phyloP scores from a whole-genome alignment of 53 echinoderm and acorn worm genomes.

The Echinometra lucunter region DNA sequence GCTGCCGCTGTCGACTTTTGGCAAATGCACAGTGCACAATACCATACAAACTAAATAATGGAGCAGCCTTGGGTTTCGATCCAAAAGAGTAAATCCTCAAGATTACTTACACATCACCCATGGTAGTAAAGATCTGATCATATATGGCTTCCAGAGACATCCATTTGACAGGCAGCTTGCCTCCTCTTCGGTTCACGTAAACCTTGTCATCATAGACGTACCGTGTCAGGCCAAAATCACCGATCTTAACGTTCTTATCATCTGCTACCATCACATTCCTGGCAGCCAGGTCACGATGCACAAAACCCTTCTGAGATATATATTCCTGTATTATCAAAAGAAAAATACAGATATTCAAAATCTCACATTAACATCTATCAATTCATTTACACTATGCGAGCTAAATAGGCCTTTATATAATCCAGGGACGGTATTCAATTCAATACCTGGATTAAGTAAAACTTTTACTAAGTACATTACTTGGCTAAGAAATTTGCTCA shows the following conservation, averaged over 20 bases:
- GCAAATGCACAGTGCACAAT: too few species aligned
- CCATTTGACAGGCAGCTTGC: conserved; percentile 95
- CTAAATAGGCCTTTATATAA: not conserved
- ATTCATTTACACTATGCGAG: not conserved
- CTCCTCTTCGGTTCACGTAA: conserved; percentile 90
- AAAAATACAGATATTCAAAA: not conserved
- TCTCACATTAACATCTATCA: not conserved
- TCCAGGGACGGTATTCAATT: too few species aligned
- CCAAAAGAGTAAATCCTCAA: conserved; percentile 10
- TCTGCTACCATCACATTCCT: conserved; percentile 93
- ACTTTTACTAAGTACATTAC: too few species aligned
- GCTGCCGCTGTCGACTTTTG: too few species aligned
- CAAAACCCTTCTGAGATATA: conserved; percentile 93
- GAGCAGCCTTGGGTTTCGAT: too few species aligned
- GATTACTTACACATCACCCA: conserved; percentile 88
- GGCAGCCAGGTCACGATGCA: conserved; percentile 95
- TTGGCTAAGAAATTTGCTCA: too few species aligned
- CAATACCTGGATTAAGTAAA: too few species aligned
- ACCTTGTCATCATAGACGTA: conserved; percentile 94
- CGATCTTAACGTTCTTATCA: conserved; percentile 94
- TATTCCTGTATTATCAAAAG: conserved; percentile 75
- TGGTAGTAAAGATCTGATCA: conserved; percentile 91
- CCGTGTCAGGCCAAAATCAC: conserved; percentile 96
- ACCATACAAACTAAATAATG: too few species aligned
- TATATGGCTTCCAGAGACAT: conserved; percentile 95